phyloP scores from a whole-genome alignment of 2,888 invertebrate genomes.

The Agonopterix subpropinquella region DNA sequence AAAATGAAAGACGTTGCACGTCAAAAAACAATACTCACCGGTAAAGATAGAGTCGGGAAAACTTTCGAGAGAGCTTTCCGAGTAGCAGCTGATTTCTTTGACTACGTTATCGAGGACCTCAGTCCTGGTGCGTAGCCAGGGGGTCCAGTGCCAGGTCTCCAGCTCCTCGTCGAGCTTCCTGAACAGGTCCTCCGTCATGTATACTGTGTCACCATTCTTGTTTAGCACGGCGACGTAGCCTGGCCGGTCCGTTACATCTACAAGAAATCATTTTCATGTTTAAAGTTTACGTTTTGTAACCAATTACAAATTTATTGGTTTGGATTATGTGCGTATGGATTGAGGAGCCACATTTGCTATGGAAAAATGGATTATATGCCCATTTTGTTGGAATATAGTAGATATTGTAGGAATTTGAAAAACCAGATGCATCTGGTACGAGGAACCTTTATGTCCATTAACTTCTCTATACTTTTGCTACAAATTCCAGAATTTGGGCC shows the following conservation, averaged over 20 bases:
- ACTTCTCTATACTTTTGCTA: too few species aligned
- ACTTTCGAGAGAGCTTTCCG: slow-evolving; percentile 63
- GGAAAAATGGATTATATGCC: too few species aligned
- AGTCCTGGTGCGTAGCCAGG: slow-evolving; percentile 55
- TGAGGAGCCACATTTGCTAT: too few species aligned
- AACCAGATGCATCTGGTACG: too few species aligned
- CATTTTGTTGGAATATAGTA: too few species aligned
- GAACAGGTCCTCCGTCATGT: slow-evolving; percentile 41
- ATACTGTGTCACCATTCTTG: slow-evolving; percentile 43
- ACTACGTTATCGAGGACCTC: slow-evolving; percentile 38
- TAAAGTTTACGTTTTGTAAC: too few species aligned
- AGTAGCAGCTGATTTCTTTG: slow-evolving; percentile 27
- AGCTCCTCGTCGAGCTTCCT: slow-evolving; percentile 41
- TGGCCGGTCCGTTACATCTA: slow-evolving; percentile 35
- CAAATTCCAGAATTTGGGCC: too few species aligned
- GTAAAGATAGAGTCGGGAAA: slow-evolving; percentile 71
- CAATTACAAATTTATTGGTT: too few species aligned
- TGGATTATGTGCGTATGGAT: too few species aligned
- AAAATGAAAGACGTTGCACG: background rate
- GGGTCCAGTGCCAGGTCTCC: slow-evolving; percentile 60
- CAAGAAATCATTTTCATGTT: background rate
- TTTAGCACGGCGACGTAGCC: slow-evolving; percentile 23
- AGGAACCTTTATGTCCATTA: too few species aligned
- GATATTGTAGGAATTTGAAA: too few species aligned
- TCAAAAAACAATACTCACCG: slow-evolving; percentile 13